These are phyloP conservation scores for Carcinoscorpius rotundicauda DNA, from an alignment of 1,140 invertebrate species.

Conservation along the genomic window DNA sequence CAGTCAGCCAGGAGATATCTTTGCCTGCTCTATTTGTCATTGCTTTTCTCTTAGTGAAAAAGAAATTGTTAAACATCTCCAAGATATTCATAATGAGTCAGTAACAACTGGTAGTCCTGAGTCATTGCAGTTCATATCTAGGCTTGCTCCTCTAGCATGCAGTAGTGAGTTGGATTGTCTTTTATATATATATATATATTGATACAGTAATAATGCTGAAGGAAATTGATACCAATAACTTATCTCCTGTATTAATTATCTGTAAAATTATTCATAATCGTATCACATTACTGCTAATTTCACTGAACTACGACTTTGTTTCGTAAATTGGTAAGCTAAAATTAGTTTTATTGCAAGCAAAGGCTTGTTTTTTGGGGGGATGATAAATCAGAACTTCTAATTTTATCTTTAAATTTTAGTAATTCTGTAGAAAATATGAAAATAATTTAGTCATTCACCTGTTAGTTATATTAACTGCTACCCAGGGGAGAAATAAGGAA, in stretches of 20 bases:
- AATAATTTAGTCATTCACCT: no score
- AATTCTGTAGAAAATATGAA: no score
- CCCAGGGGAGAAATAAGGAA: no score
- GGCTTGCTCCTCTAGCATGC: not conserved
- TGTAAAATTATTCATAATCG: not conserved
- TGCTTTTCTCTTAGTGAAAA: not conserved
- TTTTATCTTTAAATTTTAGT: no score
- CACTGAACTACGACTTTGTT: no score
- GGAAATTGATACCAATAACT: not conserved
- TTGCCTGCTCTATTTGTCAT: not conserved
- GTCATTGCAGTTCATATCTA: not conserved
- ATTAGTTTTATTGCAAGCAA: no score
- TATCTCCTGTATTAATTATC: not conserved
- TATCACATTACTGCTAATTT: no score
- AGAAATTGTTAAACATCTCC: not conserved
- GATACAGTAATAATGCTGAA: not conserved
- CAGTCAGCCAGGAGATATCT: not conserved
- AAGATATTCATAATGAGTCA: not conserved
- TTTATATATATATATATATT: not conserved
- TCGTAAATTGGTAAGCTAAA: no score
- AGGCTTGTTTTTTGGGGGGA: no score
- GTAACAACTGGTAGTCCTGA: not conserved
- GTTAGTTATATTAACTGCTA: no score
- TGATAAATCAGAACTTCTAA: no score
- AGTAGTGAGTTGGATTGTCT: not conserved